phyloP scores from a whole-genome alignment of 2,888 invertebrate genomes.

The Aplocera efformata region DNA sequence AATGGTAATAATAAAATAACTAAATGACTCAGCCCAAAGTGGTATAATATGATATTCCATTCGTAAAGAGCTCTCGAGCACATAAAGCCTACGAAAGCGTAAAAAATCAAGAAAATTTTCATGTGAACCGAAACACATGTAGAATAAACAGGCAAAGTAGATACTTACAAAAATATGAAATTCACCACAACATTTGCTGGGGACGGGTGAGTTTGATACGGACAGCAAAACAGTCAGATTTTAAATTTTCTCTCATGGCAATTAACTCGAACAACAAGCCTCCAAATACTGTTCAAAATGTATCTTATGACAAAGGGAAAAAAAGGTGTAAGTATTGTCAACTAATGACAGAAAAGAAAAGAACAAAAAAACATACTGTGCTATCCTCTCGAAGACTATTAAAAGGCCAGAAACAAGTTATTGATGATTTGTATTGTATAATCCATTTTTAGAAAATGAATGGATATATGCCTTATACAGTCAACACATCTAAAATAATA shows the following conservation, averaged over 20 bases:
- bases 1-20: slow-evolving; percentile 34
- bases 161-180: slow-evolving; percentile 81
- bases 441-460: too few species aligned
- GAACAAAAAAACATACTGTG: too few species aligned
- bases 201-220: slow-evolving; percentile 56
- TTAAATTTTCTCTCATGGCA: neutral
- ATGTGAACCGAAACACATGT: slow-evolving; percentile 80
- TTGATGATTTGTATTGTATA: too few species aligned
- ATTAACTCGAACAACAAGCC: too few species aligned
- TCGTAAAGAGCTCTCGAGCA: slow-evolving; percentile 66
- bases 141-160: slow-evolving; percentile 78
- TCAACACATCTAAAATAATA: too few species aligned
- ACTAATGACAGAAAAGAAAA: too few species aligned
- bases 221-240: slow-evolving; percentile 38
- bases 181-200: slow-evolving; percentile 80
- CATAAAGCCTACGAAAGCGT: slow-evolving; percentile 76
- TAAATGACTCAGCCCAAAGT: slow-evolving; percentile 63
- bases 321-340: too few species aligned
- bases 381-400: too few species aligned
- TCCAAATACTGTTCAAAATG: too few species aligned
- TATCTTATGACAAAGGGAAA: too few species aligned
- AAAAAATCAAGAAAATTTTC: slow-evolving; percentile 77
- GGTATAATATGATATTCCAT: slow-evolving; percentile 69
- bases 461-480: too few species aligned
- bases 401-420: too few species aligned